phyloP scores from a whole-genome alignment of 2,113 vertebrate genomes.

The Sus scrofa region DNA sequence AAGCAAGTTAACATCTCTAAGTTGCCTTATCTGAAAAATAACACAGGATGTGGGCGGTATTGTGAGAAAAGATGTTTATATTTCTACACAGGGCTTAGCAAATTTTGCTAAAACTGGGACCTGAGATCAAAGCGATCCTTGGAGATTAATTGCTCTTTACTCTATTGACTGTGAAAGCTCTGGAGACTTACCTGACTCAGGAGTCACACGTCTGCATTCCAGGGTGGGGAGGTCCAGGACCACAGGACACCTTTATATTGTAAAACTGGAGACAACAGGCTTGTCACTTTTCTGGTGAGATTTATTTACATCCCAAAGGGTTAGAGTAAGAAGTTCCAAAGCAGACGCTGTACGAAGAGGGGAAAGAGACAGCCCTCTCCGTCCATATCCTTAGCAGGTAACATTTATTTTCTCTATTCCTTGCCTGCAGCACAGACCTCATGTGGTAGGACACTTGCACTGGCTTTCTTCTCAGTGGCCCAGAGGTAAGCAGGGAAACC shows the following conservation, averaged over 20 bases:
- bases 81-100: neutral
- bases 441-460: neutral
- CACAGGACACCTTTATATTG: neutral
- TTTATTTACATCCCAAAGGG: neutral
- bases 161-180: neutral
- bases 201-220: neutral
- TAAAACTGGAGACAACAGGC: neutral
- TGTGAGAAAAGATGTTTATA: neutral
- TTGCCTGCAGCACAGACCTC: neutral
- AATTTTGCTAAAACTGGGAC: neutral
- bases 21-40: neutral
- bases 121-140: neutral
- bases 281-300: neutral
- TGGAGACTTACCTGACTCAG: neutral
- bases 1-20: neutral
- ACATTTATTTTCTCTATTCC: neutral
- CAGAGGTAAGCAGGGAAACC: neutral
- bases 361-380: neutral
- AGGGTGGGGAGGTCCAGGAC: neutral
- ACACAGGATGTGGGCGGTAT: neutral
- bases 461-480: neutral
- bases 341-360: neutral
- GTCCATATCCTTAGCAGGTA: neutral
- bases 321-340: neutral
- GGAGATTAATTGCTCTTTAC: neutral